Percentiles rank a stretch among this genome's conserved stretches.
phyloP scores from a whole-genome alignment of 1,140 invertebrate species.

The Aphidius gifuensis region DNA sequence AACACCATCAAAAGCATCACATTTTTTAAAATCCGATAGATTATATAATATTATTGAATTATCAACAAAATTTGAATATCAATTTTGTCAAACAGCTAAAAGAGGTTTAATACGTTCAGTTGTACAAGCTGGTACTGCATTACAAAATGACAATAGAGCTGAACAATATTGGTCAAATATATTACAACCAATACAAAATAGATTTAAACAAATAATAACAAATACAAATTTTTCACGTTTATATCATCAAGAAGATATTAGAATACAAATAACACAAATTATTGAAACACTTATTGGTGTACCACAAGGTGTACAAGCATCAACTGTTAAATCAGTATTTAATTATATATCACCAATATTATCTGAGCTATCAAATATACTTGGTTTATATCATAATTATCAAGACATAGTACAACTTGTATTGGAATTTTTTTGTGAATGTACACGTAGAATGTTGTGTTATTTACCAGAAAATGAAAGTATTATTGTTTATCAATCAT shows the following conservation, averaged over 20 bases:
- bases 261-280: conserved; percentile 62
- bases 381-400: conserved; percentile 79
- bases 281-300: conserved; percentile 67
- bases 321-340: conserved; percentile 63
- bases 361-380: conserved; percentile 63
- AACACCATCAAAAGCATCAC: conserved; percentile 52
- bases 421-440: conserved; percentile 72
- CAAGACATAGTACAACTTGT: conserved; percentile 75
- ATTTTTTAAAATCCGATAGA: conserved; percentile 40
- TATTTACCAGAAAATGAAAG: conserved; percentile 58
- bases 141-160: conserved; percentile 46
- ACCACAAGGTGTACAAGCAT: conserved; percentile 59
- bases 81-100: conserved; percentile 54
- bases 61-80: conserved; percentile 49
- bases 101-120: conserved; percentile 58
- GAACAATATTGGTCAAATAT: conserved; percentile 59
- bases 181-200: conserved; percentile 60
- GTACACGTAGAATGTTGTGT: conserved; percentile 66
- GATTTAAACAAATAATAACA: conserved; percentile 59
- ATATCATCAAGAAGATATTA: conserved; percentile 60
- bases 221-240: conserved; percentile 59
- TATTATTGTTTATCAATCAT: conserved; percentile 61
- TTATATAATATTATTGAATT: conserved; percentile 49
- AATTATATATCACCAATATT: conserved; percentile 64
- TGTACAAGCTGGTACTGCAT: conserved; percentile 50